Conservation (phyloP, 2,113 vertebrate species). For the Saguinus imperator region DNA sequence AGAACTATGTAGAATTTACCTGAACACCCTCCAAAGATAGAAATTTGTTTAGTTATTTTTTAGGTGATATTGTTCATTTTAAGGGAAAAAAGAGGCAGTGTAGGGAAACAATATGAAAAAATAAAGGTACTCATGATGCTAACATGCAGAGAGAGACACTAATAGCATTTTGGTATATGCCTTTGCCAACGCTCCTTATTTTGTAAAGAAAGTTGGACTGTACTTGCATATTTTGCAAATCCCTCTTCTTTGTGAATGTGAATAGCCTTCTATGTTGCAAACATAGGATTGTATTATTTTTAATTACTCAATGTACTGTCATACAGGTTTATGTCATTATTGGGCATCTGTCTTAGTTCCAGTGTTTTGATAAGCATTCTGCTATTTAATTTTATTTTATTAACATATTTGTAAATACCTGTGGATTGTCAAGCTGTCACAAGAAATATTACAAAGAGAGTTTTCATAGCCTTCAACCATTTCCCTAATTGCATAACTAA, state of each 20-base stretch:
- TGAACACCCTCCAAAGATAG: neutral
- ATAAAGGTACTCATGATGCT: neutral
- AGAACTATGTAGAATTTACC: neutral
- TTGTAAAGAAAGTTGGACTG: neutral
- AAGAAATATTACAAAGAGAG: neutral
- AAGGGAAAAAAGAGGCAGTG: neutral
- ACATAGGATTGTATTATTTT: neutral
- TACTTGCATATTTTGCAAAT: neutral
- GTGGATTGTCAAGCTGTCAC: neutral
- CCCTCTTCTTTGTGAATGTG: neutral
- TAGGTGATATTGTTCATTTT: neutral
- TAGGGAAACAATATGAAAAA: neutral
- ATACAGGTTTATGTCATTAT: neutral
- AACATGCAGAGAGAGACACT: neutral
- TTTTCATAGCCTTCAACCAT: neutral
- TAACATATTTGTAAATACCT: constrained; percentile 9
- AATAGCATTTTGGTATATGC: neutral
- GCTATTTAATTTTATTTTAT: neutral
- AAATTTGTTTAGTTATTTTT: neutral
- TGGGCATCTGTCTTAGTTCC: neutral
- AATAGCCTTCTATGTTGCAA: neutral
- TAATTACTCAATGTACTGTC: neutral
- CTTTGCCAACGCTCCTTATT: neutral
- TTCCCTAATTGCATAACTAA: neutral
- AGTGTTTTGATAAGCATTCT: constrained; percentile 23